A percentile compares a stretch with the other conserved stretches of the same genome.
These are phyloP conservation scores for Micromussa lordhowensis DNA, from an alignment of 92 coral and sea anemone species.

Conservation along the genomic window DNA sequence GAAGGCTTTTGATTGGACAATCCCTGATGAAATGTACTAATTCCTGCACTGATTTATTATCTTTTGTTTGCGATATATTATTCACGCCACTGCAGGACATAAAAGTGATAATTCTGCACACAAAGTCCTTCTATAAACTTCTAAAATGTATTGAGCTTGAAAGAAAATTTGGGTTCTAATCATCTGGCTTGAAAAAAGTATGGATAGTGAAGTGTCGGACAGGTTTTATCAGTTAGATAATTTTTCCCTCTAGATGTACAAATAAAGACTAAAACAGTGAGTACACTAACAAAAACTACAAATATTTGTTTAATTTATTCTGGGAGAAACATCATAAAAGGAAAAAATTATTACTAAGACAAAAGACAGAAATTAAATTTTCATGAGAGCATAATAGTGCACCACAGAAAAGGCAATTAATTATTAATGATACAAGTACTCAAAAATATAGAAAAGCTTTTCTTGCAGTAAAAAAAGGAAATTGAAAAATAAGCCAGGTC, in stretches of 20 bases:
- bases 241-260: background rate
- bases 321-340: constrained; percentile 10
- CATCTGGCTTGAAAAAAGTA: background rate
- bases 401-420: constrained; percentile 23
- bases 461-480: background rate
- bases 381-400: constrained; percentile 23
- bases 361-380: constrained; percentile 22
- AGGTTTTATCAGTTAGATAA: background rate
- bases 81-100: constrained; percentile 10
- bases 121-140: constrained; percentile 19
- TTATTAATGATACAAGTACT: constrained; percentile 25
- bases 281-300: constrained; percentile 20
- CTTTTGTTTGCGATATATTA: constrained; percentile 52
- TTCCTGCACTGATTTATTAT: constrained; percentile 24
- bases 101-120: constrained; percentile 29
- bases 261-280: background rate
- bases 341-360: constrained; percentile 9
- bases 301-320: constrained; percentile 43
- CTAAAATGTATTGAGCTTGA: background rate
- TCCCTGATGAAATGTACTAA: constrained; percentile 8
- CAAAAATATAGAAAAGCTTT: background rate
- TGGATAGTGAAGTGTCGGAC: background rate
- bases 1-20: constrained; percentile 50
- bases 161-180: background rate
- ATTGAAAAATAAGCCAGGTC: no score